Percentiles rank a stretch among this genome's conserved stretches.
These are phyloP conservation scores for Acholoe squamosa DNA, from an alignment of 2,888 invertebrate genomes.

Conservation along the genomic window DNA sequence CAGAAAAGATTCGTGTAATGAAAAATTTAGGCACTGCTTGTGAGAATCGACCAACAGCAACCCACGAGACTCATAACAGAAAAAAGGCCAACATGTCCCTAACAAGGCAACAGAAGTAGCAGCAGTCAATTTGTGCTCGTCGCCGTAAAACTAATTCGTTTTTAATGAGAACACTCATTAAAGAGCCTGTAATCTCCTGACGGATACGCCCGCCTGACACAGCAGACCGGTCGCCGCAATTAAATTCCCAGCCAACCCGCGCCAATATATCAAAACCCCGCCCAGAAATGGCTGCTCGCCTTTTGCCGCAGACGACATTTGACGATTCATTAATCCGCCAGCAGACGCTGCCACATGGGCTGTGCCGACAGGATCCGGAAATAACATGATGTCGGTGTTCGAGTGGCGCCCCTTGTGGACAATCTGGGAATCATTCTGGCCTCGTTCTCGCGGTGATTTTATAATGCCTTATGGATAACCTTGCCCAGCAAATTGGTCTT, in stretches of 20 bases:
- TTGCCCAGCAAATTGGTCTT: too few species aligned
- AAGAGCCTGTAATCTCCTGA: background rate
- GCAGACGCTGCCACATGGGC: background rate
- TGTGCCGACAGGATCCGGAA: background rate
- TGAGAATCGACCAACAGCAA: too few species aligned
- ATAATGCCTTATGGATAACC: too few species aligned
- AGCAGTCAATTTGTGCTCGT: background rate
- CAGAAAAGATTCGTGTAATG: too few species aligned
- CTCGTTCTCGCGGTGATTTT: too few species aligned
- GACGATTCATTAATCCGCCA: background rate
- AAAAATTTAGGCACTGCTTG: too few species aligned
- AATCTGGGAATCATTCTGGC: too few species aligned
- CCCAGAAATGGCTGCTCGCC: background rate
- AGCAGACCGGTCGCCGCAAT: background rate
- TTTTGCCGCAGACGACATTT: background rate
- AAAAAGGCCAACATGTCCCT: background rate
- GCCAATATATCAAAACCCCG: background rate
- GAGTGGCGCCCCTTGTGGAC: too few species aligned
- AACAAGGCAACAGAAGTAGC: background rate
- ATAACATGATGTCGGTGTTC: background rate
- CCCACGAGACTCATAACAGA: background rate
- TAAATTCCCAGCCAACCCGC: background rate
- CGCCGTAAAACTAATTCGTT: constrained; percentile 37
- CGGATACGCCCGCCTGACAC: constrained; percentile 19
- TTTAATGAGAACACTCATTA: constrained; percentile 25